Conservation (phyloP, 1,140 invertebrate species). For the Drosophila mojavensis region DNA sequence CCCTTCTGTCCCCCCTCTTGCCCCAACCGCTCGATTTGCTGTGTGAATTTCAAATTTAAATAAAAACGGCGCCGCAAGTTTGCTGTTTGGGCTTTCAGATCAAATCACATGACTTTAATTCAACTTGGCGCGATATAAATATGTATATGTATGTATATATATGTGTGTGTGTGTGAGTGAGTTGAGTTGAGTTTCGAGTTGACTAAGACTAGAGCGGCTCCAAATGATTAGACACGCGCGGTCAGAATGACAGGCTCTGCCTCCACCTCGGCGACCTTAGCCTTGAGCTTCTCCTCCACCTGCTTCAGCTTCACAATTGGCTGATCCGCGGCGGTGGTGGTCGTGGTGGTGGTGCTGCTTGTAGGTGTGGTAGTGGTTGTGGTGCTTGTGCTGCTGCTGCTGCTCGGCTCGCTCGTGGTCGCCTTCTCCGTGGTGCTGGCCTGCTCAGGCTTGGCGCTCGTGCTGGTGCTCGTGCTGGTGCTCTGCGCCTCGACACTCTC, state of each 20-base stretch:
- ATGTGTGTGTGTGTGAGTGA: constrained; percentile 17
- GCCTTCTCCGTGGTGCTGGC: constrained; percentile 25
- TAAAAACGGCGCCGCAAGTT: constrained; percentile 34
- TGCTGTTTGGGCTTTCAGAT: constrained; percentile 38
- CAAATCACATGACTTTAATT: constrained; percentile 80
- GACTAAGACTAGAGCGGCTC: constrained; percentile 43
- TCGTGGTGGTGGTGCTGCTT: constrained; percentile 1
- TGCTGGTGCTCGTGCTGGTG: constrained; percentile 30
- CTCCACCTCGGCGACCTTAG: constrained; percentile 81
- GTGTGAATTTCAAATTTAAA: constrained; percentile 76
- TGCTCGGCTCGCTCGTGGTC: constrained; percentile 18
- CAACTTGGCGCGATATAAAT: constrained; percentile 72
- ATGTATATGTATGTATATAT: constrained; percentile 36
- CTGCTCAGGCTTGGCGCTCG: constrained; percentile 20
- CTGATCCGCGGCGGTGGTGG: constrained; percentile 47
- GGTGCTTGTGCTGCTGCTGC: constrained; percentile 1
- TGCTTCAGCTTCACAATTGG: constrained; percentile 68
- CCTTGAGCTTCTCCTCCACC: constrained; percentile 79
- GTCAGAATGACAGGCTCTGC: constrained; percentile 78
- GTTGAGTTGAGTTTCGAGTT: constrained; percentile 17
- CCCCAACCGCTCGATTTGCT: constrained; percentile 14
- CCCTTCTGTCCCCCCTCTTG: neutral
- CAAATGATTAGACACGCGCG: constrained; percentile 57
- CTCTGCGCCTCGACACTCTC: constrained; percentile 51
- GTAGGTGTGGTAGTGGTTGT: constrained; percentile 6